Evolutionary conservation across 2,888 invertebrate genomes (phyloP), one percentile per base, ranked within the genome.

Genomic region (Phengaris alcon): DNA sequence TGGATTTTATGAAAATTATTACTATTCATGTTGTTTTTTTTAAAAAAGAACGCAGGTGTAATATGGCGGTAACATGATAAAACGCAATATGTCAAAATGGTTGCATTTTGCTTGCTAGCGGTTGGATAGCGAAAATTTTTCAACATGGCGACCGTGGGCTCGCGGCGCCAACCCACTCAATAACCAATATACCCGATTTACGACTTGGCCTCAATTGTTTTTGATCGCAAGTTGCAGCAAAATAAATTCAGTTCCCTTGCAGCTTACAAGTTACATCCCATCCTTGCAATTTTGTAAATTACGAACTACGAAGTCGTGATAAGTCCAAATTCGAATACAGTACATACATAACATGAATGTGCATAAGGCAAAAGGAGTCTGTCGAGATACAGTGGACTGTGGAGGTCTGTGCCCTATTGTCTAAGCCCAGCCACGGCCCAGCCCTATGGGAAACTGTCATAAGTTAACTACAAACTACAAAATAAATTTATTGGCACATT

Each of bases 151-250:
- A 78, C 78, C 80, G 82, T 77, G 81, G 79, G 79, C 78, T 80
- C 79, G 82, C 86, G 87, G 86, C 88, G 87, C 87, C 88, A 84
- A 80, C 83, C 82, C 82, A 84, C 83, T 87, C 83, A 80, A 85
- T 84, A 83, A 82, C 84, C 82, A 81, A 86, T 84, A 82, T 79
- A 68, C 78, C 79, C 83, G 85, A 87, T 87, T 88, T 87, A 87
- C 84, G 82, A 81, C 80, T 77, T 78, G 80, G 81, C 81, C 77
- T 84, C 81, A 80, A 84, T 84, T 86, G 72, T 72, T 87, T 72
- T 52, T 52, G 72, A 72, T 72, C 52, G 72, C 72, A 52, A 52
- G n/a, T 22, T 72, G 6, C 22, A 13, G 72, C 72, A 35, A 54
- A 72, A 72, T 52, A 72, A 72, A 54, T 72, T 72, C 22, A n/a